These are phyloP conservation scores for Orthosia gothica DNA, from an alignment of 2,888 invertebrate species.

Conservation along the genomic window DNA sequence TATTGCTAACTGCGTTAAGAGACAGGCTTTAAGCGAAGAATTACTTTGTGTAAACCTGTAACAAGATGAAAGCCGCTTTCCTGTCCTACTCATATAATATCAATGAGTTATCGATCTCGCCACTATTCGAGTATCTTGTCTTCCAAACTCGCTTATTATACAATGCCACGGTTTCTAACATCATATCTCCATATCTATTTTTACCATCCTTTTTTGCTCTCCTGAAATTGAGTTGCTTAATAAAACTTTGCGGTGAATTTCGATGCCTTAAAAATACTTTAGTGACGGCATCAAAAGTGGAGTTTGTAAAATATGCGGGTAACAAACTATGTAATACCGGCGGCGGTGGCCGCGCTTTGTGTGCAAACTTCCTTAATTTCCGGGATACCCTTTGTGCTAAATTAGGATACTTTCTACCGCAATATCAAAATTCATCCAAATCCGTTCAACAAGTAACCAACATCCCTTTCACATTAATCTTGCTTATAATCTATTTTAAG, in stretches of 20 bases:
- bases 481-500: constrained; percentile 25
- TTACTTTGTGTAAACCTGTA: constrained; percentile 28
- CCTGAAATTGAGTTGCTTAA: background rate
- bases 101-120: background rate
- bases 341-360: constrained; percentile 19
- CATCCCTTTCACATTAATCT: constrained; percentile 33
- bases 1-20: constrained; percentile 38
- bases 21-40: constrained; percentile 27
- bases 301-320: constrained; percentile 18
- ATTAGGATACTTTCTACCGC: constrained; percentile 45
- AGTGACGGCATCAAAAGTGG: background rate
- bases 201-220: background rate
- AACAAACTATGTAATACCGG: constrained; percentile 35
- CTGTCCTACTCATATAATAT: constrained; percentile 6
- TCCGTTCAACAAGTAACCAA: constrained; percentile 41
- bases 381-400: constrained; percentile 35
- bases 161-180: background rate
- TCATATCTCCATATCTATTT: constrained; percentile 12
- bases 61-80: constrained; percentile 19
- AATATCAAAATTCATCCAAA: constrained; percentile 47
- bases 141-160: background rate
- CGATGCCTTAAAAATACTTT: constrained; percentile 16
- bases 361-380: constrained; percentile 39
- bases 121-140: background rate
- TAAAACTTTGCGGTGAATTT: constrained; percentile 15